Evolutionary conservation across 2,797 vertebrate genomes (phyloP).

Genomic region (Sebastes taczanowskii): DNA sequence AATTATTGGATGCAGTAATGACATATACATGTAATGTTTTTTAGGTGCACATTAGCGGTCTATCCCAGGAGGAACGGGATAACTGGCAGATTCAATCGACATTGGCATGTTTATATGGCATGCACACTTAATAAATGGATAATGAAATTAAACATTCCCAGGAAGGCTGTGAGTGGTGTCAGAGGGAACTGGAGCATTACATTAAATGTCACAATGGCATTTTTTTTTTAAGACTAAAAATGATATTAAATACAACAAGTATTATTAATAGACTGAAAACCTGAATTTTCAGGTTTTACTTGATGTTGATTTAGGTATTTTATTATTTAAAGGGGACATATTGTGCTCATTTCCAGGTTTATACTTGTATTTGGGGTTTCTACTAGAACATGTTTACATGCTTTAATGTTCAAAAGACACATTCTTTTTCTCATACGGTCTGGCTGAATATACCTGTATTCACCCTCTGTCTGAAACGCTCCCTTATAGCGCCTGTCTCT

Average conservation of each 20-base stretch:
- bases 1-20: neutral
- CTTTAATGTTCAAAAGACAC: neutral
- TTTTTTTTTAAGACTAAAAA: neutral
- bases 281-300: neutral
- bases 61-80: neutral
- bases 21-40: neutral
- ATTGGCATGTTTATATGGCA: constrained; percentile 11
- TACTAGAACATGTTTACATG: neutral
- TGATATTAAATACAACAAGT: neutral
- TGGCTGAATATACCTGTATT: no score
- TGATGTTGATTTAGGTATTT: neutral
- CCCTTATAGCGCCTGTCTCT: no score
- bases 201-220: constrained; percentile 22
- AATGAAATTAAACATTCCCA: constrained; percentile 7
- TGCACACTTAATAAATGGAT: constrained; percentile 11
- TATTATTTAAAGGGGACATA: neutral
- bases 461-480: no score
- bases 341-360: neutral
- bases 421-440: neutral
- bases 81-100: constrained; percentile 3
- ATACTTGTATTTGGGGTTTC: neutral
- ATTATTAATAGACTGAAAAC: neutral
- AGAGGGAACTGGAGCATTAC: neutral
- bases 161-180: constrained; percentile 2
- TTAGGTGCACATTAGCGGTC: neutral